These are phyloP conservation scores for Sphyrna mokarran DNA, from an alignment of 2,113 vertebrate genomes.

Conservation along the genomic window DNA sequence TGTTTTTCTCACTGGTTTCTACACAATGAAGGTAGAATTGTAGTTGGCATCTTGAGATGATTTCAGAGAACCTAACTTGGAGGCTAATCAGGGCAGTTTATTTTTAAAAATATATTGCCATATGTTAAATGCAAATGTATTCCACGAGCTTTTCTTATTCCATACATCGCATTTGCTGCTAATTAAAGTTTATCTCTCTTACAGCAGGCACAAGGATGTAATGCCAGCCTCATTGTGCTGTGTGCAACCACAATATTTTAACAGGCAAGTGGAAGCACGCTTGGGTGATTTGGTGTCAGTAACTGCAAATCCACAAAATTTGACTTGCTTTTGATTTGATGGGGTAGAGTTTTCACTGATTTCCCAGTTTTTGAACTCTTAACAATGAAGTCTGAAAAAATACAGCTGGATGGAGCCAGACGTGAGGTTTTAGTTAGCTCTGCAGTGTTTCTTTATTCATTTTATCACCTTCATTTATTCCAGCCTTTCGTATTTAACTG, in stretches of 20 bases:
- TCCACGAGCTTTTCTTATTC: not conserved
- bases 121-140: not conserved
- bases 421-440: not conserved
- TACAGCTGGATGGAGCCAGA: not conserved
- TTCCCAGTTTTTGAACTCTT: not conserved
- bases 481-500: not conserved
- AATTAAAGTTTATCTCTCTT: not conserved
- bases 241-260: not conserved
- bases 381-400: not conserved
- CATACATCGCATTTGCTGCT: not conserved
- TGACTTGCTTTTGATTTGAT: not conserved
- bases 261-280: not conserved
- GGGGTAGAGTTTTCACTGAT: not conserved
- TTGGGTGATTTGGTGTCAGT: not conserved
- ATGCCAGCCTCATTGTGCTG: not conserved
- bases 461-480: slow-evolving; percentile 1
- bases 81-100: not conserved
- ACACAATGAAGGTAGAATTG: not conserved
- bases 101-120: not conserved
- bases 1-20: not conserved
- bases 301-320: not conserved
- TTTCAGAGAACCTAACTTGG: not conserved
- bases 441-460: not conserved
- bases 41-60: not conserved
- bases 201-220: not conserved